These are phyloP conservation scores for Tipula unca DNA, from an alignment of 2,888 invertebrate species.

Conservation along the genomic window DNA sequence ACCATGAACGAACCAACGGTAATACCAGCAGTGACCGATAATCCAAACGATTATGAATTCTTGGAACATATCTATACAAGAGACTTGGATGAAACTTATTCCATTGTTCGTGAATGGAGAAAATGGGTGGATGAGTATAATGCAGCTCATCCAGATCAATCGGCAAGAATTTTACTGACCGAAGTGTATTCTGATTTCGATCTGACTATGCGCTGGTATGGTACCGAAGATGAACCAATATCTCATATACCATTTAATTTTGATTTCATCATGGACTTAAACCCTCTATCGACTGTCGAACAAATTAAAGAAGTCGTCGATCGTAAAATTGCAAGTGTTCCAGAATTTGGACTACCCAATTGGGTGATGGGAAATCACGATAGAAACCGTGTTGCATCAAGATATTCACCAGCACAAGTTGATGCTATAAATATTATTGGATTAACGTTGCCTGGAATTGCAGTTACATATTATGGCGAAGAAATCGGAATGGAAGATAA, in stretches of 20 bases:
- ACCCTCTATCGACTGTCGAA: conserved; percentile 48
- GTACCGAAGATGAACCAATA: conserved; percentile 43
- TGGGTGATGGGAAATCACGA: conserved; percentile 86
- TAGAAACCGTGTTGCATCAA: conserved; percentile 57
- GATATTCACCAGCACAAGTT: conserved; percentile 56
- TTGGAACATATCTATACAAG: conserved; percentile 54
- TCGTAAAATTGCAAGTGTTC: conserved; percentile 56
- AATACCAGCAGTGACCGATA: conserved; percentile 35
- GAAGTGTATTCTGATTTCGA: conserved; percentile 60
- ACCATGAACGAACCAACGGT: conserved; percentile 40
- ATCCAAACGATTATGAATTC: conserved; percentile 47
- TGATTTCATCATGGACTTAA: conserved; percentile 55
- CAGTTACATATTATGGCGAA: conserved; percentile 76
- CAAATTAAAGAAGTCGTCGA: conserved; percentile 54
- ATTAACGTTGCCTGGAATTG: conserved; percentile 73
- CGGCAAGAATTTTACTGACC: conserved; percentile 62
- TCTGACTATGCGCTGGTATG: conserved; percentile 56
- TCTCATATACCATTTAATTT: conserved; percentile 76
- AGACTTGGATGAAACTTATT: conserved; percentile 43
- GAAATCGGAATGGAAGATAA: conserved; percentile 64
- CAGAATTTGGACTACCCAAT: conserved; percentile 52
- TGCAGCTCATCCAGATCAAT: conserved; percentile 34
- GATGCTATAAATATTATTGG: conserved; percentile 80
- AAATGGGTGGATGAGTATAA: conserved; percentile 52
- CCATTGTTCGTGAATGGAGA: conserved; percentile 59